Conservation (phyloP, 2,797 vertebrate species). For the Natrix natrix region DNA sequence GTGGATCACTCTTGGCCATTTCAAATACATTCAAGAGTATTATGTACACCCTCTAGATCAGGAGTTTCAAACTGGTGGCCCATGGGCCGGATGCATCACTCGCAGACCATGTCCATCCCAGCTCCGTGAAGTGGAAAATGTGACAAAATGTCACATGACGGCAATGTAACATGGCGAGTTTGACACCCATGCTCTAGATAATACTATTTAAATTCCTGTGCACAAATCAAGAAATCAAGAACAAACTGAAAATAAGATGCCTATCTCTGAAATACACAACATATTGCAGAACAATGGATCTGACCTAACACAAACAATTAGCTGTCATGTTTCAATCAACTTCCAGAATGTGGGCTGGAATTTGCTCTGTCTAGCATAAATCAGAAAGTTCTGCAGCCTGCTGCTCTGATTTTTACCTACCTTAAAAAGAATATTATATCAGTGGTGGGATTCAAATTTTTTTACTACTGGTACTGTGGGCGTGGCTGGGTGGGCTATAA, state of each 20-base stretch:
- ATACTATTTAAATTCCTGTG: background rate
- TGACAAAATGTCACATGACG: too few relatives aligned
- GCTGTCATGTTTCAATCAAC: background rate
- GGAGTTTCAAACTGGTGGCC: too few relatives aligned
- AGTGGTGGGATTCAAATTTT: too few relatives aligned
- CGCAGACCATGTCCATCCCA: too few relatives aligned
- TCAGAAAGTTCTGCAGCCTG: background rate
- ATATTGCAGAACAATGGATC: background rate
- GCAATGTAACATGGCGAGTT: too few relatives aligned
- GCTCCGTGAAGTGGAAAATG: too few relatives aligned
- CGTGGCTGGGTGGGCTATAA: too few relatives aligned
- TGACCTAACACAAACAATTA: background rate
- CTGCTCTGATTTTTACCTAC: background rate
- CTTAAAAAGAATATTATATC: background rate
- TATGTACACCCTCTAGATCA: background rate
- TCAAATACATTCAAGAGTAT: background rate
- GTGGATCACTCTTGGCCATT: background rate
- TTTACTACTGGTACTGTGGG: too few relatives aligned
- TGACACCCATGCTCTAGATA: background rate
- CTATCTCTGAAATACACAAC: background rate
- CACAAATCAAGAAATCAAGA: background rate
- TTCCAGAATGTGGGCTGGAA: background rate
- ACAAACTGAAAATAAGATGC: background rate
- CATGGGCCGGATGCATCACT: too few relatives aligned
- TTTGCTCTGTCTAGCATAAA: background rate